Evolutionary conservation across 2,888 invertebrate genomes (phyloP).

Genomic region (Heliconius cydno): DNA sequence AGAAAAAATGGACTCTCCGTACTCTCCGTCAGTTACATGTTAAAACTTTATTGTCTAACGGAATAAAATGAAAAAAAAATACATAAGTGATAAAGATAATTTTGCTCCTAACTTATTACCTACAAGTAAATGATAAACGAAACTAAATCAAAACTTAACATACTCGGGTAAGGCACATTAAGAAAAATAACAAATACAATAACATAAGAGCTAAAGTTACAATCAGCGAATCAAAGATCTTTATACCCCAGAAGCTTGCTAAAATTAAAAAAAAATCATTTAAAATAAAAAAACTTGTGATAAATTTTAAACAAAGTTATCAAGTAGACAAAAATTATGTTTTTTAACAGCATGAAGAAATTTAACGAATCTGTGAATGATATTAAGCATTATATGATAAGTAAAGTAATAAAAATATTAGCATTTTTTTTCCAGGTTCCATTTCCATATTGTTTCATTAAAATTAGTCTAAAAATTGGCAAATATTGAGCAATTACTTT

Average conservation of each 20-base stretch:
- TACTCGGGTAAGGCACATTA: constrained; percentile 46
- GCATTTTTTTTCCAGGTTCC: background rate
- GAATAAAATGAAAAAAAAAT: constrained; percentile 9
- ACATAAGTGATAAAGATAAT: constrained; percentile 23
- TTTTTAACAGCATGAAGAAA: background rate
- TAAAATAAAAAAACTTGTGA: background rate
- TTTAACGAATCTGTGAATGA: background rate
- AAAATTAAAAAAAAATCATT: background rate
- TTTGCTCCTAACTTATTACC: constrained; percentile 21
- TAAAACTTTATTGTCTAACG: constrained; percentile 11
- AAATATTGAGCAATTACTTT: constrained; percentile 26
- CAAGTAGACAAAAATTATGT: background rate
- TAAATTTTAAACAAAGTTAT: background rate
- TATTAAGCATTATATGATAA: background rate
- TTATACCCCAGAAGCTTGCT: constrained; percentile 7
- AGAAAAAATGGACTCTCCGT: constrained; percentile 1
- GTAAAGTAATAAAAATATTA: background rate
- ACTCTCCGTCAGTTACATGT: background rate
- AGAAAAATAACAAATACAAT: constrained; percentile 26
- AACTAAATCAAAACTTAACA: constrained; percentile 42
- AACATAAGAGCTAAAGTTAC: background rate
- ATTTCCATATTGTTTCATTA: background rate
- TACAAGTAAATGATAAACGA: constrained; percentile 29
- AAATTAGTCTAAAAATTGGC: constrained; percentile 10
- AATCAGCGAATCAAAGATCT: background rate